These are phyloP conservation scores for Austrofundulus limnaeus DNA, from an alignment of 2,113 vertebrate genomes.

Conservation along the genomic window DNA sequence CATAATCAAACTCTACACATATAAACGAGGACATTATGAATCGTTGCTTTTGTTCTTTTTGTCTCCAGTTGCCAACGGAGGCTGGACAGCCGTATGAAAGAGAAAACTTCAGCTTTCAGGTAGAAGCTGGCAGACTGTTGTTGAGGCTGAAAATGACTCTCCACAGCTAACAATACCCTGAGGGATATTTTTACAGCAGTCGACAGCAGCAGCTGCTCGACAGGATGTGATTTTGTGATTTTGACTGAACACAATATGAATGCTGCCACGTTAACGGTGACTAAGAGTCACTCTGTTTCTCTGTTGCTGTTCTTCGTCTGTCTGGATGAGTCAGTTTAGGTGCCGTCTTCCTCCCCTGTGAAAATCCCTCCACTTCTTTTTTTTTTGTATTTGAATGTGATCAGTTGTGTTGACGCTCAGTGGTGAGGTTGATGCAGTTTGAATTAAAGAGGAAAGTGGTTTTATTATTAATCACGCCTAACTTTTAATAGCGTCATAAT, in stretches of 20 bases:
- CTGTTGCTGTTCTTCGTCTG: conserved; percentile 1
- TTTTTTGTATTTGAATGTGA: no score
- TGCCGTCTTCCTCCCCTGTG: not conserved
- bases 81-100: not conserved
- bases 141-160: conserved; percentile 39
- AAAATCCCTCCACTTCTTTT: not conserved
- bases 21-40: no score
- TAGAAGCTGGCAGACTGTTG: conserved; percentile 22
- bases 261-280: conserved; percentile 35
- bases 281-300: conserved; percentile 14
- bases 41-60: not conserved
- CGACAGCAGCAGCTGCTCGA: conserved; percentile 31
- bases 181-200: conserved; percentile 41
- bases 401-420: no score
- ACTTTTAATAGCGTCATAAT: not conserved
- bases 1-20: no score
- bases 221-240: conserved; percentile 29
- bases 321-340: conserved; percentile 9
- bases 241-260: conserved; percentile 32
- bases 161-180: conserved; percentile 44
- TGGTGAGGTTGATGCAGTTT: no score
- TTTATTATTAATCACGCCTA: no score
- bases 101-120: conserved; percentile 19
- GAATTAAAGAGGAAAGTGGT: no score
- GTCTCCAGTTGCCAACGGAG: not conserved